Conservation (phyloP, 2,113 vertebrate species). For the Protomyctophum bolini region DNA sequence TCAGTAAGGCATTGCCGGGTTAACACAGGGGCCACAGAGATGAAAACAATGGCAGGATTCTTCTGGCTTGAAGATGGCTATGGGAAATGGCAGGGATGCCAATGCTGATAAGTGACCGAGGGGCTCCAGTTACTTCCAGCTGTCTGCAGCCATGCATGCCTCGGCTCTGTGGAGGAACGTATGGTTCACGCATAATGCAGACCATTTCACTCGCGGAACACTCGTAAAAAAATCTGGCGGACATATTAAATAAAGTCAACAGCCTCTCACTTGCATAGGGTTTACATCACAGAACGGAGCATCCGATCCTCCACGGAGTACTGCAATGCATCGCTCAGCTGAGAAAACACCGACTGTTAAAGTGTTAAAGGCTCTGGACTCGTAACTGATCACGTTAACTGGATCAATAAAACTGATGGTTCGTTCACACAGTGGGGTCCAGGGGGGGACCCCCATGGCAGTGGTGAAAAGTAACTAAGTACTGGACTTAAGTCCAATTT, state of each 20-base stretch:
- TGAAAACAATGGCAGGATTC: conserved; percentile 80
- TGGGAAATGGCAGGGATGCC: conserved; percentile 80
- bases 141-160: conserved; percentile 76
- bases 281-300: conserved; percentile 73
- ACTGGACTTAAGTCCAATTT: no score
- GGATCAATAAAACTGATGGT: conserved; percentile 67
- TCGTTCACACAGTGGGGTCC: no score
- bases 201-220: conserved; percentile 74
- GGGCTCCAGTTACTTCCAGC: conserved; percentile 80
- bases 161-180: conserved; percentile 42
- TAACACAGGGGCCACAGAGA: conserved; percentile 79
- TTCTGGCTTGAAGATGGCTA: conserved; percentile 73
- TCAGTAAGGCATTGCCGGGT: conserved; percentile 73
- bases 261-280: conserved; percentile 56
- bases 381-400: conserved; percentile 60
- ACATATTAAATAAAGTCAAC: conserved; percentile 77
- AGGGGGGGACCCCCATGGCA: no score
- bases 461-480: no score
- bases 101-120: conserved; percentile 76
- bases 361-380: conserved; percentile 47
- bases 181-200: conserved; percentile 73
- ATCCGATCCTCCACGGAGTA: conserved; percentile 56
- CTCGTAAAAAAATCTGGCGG: conserved; percentile 66
- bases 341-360: conserved; percentile 75
- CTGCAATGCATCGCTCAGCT: conserved; percentile 66